Evolutionary conservation across 92 coral and sea anemone genomes (phyloP), one percentile per base, ranked within the genome.

Genomic region (Actinernus sp.): DNA sequence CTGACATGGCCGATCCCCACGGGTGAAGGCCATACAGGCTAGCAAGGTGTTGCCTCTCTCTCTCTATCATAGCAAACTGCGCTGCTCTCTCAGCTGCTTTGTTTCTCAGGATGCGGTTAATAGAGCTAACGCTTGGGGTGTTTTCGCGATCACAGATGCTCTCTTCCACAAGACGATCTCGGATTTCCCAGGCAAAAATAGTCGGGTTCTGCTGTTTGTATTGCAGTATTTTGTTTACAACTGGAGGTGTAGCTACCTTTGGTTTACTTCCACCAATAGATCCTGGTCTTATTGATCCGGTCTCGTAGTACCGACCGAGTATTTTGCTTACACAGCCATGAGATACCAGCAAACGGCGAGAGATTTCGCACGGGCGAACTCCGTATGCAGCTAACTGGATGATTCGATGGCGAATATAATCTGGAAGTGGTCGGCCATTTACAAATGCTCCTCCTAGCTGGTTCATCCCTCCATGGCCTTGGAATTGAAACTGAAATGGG

Each of bases 261-360:
- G 99, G 99, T 36, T 95, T 95, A 48, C 99, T 95, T 18, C 99
- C 99, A 9, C 99, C 99, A 28, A 95, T 95, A 28, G 99, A 95
- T 14, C 99, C 99, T 2, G 99, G 99, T 11, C 99, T 88, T 47
- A 95, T 86, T 6, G 97, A 91, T 3, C 99, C 99, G 12, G 99
- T 83, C 41, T 95, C 99, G 65, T 91, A 95, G 71, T 83, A 87
- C 25, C 95, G 76, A 9, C 95, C 99, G 24, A 95, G 83, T 52
- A 91, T 93, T 82, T 95, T 95, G 80, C 97, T 95, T 41, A 95
- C 92, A 38, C 93, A 93, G 19, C 98, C 97, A 31, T 93, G 98
- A 1, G 98, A 93, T 8, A 93, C 98, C 58, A 93, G 69, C 12
- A 93, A 65, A 1, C 98, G 71, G 0, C 94, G 83, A 28, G 98